Conservation (phyloP, 2,888 invertebrate genomes). For the Salpingus planirostris region DNA sequence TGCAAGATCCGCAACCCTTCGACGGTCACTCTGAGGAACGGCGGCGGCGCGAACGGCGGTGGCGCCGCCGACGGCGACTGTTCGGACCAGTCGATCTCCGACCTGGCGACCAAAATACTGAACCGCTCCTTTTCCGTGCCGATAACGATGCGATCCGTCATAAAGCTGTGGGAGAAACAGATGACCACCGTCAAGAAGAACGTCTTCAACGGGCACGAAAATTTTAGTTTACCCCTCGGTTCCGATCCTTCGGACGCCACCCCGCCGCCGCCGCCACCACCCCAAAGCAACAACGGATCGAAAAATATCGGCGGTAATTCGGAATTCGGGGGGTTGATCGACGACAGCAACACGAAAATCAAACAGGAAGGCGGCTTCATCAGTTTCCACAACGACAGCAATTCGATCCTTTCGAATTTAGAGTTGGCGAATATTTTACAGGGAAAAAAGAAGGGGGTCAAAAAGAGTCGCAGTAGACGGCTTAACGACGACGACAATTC, state of each 20-base stretch:
- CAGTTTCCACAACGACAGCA: too few relatives aligned
- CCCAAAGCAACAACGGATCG: slow-evolving; percentile 26
- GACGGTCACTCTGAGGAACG: slow-evolving; percentile 35
- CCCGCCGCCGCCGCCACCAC: slow-evolving; percentile 36
- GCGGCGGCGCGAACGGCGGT: too few relatives aligned
- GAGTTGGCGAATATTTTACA: slow-evolving; percentile 36
- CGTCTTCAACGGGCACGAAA: slow-evolving; percentile 47
- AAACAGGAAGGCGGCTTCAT: slow-evolving; percentile 34
- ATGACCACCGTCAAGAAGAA: slow-evolving; percentile 43
- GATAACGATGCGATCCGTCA: slow-evolving; percentile 75
- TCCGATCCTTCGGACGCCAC: slow-evolving; percentile 56
- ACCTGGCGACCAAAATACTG: slow-evolving; percentile 58
- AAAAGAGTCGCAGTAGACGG: slow-evolving; percentile 13
- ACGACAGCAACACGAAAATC: slow-evolving; percentile 35
- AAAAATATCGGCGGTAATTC: slow-evolving; percentile 27
- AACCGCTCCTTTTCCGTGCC: slow-evolving; percentile 91
- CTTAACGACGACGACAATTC: slow-evolving; percentile 26
- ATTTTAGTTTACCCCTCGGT: slow-evolving; percentile 56
- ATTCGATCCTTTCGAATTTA: slow-evolving; percentile 33
- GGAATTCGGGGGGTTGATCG: slow-evolving; percentile 36
- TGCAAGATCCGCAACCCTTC: slow-evolving; percentile 65
- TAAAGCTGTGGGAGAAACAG: slow-evolving; percentile 79
- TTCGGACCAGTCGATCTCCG: slow-evolving; percentile 43
- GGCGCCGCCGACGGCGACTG: neutral
- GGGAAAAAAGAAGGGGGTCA: slow-evolving; percentile 20